phyloP scores from a whole-genome alignment of 2,113 vertebrate species.

The Vulpes ferrilata region DNA sequence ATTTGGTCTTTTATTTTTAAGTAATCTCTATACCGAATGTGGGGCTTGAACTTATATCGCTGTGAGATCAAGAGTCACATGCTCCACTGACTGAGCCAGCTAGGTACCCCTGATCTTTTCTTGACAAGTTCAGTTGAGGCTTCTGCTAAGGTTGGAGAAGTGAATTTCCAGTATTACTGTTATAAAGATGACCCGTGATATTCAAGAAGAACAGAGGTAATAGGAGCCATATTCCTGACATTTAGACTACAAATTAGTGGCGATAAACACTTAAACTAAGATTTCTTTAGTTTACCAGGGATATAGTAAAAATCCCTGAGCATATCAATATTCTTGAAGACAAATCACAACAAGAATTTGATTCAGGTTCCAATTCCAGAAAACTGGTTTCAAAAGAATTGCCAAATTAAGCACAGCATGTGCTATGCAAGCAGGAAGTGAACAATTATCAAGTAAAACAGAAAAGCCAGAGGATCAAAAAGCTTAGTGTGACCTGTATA shows the following conservation, averaged over 20 bases:
- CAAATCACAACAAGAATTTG: slow-evolving; percentile 13
- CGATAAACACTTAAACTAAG: neutral
- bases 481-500: neutral
- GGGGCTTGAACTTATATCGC: neutral
- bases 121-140: neutral
- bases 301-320: neutral
- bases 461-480: slow-evolving; percentile 28
- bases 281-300: neutral
- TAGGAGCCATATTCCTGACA: neutral
- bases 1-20: neutral
- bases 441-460: neutral
- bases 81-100: neutral
- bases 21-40: neutral
- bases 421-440: neutral
- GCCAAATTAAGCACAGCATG: neutral
- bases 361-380: neutral
- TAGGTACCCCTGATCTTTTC: neutral
- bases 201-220: neutral
- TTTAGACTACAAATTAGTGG: neutral
- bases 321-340: neutral
- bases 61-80: neutral
- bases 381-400: neutral
- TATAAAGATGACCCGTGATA: neutral
- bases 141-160: neutral
- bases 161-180: neutral